Evolutionary conservation across 2,797 vertebrate genomes (phyloP), one percentile per base, ranked within the genome.

Genomic region (Lepidocolaptes lacrymiger): DNA sequence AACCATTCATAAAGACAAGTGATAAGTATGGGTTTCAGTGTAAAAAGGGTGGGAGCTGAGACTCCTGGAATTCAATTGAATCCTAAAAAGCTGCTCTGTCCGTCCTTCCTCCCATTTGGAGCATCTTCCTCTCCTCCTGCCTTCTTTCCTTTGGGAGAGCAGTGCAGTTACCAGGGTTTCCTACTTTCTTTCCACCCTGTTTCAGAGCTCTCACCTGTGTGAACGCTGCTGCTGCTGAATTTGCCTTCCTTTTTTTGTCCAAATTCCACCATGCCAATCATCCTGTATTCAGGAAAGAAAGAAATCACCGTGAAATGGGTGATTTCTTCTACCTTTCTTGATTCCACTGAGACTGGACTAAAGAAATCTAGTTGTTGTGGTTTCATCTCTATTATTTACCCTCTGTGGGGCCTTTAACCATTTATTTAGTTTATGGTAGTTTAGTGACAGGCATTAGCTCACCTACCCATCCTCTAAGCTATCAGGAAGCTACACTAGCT

Each of bases 231-330:
- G 75, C 48, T 43, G 3, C 6, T 20, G 52, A 82, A 49, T 66
- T 13, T 78, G 0, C 28, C 27, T 73, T 32, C 43, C 34, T 23
- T 18, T 5, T 79, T 77, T 79, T 64, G 36, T 4, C 19, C 23
- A 17, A 59, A 41, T 74, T 61, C 37, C 9, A 39, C 36, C 28
- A 16, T 0, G 0, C 26, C 74, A 34, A 7, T 76, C 44, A 41
- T 48, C 26, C 36, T 37, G 41, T 3, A 16, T 28, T n/a, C 32
- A 54, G 85, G 56, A 41, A 48, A 91, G 37, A 82, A 51, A 75
- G 23, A 83, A 85, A 77, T 74, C 6, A 0, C 32, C 44, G 1
- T 20, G 32, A 79, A 82, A 78, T 51, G 5, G 23, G 24, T 51
- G 43, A 7, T 55, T 91, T 58, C 32, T 37, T 39, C 20, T 76